Percentiles rank a stretch among this genome's conserved stretches.
Conservation (phyloP, 2,113 vertebrate genomes). For the Triplophysa rosa region DNA sequence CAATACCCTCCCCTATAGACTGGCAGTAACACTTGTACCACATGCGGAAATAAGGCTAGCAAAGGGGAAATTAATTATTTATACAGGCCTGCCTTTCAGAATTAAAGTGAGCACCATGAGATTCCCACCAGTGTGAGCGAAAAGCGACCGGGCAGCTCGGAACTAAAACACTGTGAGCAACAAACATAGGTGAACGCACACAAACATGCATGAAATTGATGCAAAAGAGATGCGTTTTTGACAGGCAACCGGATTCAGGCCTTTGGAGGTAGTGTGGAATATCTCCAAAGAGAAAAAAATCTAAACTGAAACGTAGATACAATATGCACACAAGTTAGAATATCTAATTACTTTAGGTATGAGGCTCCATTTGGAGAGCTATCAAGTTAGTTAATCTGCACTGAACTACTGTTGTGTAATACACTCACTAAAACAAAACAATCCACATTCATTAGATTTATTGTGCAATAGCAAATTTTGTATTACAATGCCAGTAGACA, state of each 20-base stretch:
- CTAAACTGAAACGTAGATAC: too few relatives aligned
- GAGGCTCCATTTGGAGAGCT: background rate
- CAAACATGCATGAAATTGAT: conserved; percentile 16
- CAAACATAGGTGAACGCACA: conserved; percentile 36
- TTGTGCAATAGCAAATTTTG: background rate
- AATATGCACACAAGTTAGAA: too few relatives aligned
- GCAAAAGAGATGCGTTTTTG: background rate
- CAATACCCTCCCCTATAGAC: conserved; percentile 42
- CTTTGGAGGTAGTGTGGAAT: background rate
- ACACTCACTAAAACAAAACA: background rate
- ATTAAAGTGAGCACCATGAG: conserved; percentile 50
- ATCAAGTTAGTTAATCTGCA: background rate
- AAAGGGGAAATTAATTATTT: conserved; percentile 49
- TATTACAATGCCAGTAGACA: too few relatives aligned
- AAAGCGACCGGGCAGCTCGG: conserved; percentile 50
- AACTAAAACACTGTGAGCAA: conserved; percentile 19
- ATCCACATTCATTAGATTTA: background rate
- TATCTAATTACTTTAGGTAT: background rate
- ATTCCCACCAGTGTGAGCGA: conserved; percentile 46
- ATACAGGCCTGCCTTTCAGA: conserved; percentile 48
- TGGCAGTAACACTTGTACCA: conserved; percentile 51
- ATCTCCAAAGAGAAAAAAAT: background rate
- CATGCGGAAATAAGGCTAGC: conserved; percentile 52
- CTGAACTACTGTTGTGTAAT: background rate
- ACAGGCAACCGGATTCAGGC: background rate